These are phyloP conservation scores for Melipona beecheii DNA, from an alignment of 2,888 invertebrate genomes.

Conservation along the genomic window DNA sequence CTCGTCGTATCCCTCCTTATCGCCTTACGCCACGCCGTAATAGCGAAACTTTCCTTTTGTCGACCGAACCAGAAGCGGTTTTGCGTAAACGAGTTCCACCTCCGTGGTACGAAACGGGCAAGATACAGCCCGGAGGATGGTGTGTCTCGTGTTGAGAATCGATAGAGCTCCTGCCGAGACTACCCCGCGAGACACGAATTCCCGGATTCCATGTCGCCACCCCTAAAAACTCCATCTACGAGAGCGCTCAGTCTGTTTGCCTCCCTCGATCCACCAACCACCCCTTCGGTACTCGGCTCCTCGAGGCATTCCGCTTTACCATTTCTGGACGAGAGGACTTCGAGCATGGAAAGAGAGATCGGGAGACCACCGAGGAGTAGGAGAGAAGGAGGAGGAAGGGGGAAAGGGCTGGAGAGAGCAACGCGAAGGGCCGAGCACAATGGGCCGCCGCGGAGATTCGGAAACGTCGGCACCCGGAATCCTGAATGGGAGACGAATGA, in stretches of 20 bases:
- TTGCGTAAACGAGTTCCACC: slow-evolving; percentile 56
- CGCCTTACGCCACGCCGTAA: slow-evolving; percentile 18
- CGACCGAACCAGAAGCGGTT: slow-evolving; percentile 30
- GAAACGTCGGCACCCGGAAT: slow-evolving; percentile 80
- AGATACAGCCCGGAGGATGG: slow-evolving; percentile 71
- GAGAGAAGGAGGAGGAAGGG: slow-evolving; percentile 36
- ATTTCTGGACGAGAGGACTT: slow-evolving; percentile 72
- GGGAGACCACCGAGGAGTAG: slow-evolving; percentile 51
- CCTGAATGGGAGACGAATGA: slow-evolving; percentile 82
- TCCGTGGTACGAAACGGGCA: slow-evolving; percentile 51
- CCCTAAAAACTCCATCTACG: slow-evolving; percentile 78
- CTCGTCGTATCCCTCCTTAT: slow-evolving; percentile 36
- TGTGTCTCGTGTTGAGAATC: slow-evolving; percentile 78
- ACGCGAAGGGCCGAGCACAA: slow-evolving; percentile 74
- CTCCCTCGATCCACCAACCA: slow-evolving; percentile 63
- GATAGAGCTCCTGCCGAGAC: slow-evolving; percentile 78
- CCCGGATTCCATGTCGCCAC: slow-evolving; percentile 77
- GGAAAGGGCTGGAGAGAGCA: slow-evolving; percentile 55
- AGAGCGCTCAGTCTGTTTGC: slow-evolving; percentile 42
- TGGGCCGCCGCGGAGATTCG: slow-evolving; percentile 79
- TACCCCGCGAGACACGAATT: slow-evolving; percentile 77
- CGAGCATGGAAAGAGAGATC: slow-evolving; percentile 63
- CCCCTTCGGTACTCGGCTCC: slow-evolving; percentile 66
- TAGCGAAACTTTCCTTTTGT: slow-evolving; percentile 40
- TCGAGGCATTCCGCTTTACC: slow-evolving; percentile 69